These are phyloP conservation scores for Siderastrea siderea DNA, from an alignment of 92 coral and sea anemone genomes.

Conservation along the genomic window DNA sequence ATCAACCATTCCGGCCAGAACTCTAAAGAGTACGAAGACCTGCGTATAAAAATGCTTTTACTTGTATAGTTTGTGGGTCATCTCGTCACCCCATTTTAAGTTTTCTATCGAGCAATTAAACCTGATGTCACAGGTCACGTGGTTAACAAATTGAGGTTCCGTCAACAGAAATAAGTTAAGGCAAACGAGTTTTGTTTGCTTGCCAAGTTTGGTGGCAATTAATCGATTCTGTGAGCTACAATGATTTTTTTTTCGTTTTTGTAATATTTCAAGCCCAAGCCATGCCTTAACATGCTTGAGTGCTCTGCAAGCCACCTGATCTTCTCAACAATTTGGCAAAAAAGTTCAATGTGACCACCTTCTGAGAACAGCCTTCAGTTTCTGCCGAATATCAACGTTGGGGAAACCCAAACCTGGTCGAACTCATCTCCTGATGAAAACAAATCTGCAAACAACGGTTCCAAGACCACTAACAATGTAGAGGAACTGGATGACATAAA, in stretches of 20 bases:
- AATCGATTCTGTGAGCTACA: not conserved
- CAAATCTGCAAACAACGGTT: too few species aligned
- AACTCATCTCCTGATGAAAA: too few species aligned
- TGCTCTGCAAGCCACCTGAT: too few species aligned
- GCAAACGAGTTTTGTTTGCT: not conserved
- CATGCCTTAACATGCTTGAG: slow-evolving; percentile 19
- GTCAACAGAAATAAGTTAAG: not conserved
- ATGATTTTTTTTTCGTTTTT: slow-evolving; percentile 5
- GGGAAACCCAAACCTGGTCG: too few species aligned
- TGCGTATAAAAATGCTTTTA: not conserved
- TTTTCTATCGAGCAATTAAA: slow-evolving; percentile 6
- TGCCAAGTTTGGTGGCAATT: not conserved
- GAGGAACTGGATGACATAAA: too few species aligned
- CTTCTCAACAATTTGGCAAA: too few species aligned
- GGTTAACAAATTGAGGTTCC: not conserved
- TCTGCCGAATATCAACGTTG: too few species aligned
- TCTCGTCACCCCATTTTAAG: slow-evolving; percentile 11
- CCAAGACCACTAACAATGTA: too few species aligned
- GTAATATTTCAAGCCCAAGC: not conserved
- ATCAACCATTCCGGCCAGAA: slow-evolving; percentile 7
- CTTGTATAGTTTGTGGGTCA: not conserved
- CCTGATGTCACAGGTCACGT: slow-evolving; percentile 13
- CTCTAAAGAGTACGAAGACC: not conserved
- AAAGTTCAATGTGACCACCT: too few species aligned
- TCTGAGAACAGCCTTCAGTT: too few species aligned